phyloP scores from a whole-genome alignment of 2,797 vertebrate genomes.

The Sebastiscus albofasciatus region DNA sequence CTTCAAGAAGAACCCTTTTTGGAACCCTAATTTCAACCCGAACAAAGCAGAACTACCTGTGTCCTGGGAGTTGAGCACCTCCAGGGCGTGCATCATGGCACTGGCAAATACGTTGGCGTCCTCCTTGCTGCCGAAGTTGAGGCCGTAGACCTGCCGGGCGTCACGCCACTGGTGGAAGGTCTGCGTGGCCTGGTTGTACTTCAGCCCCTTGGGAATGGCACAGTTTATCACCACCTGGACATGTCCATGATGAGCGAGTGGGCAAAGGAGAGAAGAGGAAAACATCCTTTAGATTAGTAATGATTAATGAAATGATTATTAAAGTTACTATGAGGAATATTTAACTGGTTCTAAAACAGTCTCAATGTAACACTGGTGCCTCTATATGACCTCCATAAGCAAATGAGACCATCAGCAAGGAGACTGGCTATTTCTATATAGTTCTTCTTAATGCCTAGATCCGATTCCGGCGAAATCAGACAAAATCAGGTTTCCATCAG shows the following conservation, averaged over 20 bases:
- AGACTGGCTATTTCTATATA: too few relatives aligned
- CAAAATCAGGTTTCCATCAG: too few relatives aligned
- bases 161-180: slow-evolving; percentile 99
- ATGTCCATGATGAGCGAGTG: background rate
- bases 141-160: slow-evolving; percentile 96
- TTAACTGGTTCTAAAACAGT: too few relatives aligned
- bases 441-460: too few relatives aligned
- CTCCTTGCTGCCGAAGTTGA: slow-evolving; percentile 99
- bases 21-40: background rate
- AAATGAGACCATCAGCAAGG: too few relatives aligned
- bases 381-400: too few relatives aligned
- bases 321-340: too few relatives aligned
- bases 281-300: background rate
- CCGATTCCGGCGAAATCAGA: too few relatives aligned
- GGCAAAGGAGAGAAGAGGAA: background rate
- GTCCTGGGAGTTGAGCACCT: slow-evolving; percentile 99
- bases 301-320: background rate
- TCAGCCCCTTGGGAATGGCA: slow-evolving; percentile 99
- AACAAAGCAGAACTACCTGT: slow-evolving; percentile 82
- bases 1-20: background rate
- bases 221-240: slow-evolving; percentile 98
- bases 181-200: slow-evolving; percentile 99
- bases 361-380: too few relatives aligned
- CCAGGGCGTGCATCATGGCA: slow-evolving; percentile 99
- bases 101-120: slow-evolving; percentile 99